Evolutionary conservation across 2,888 invertebrate species (phyloP), one percentile per base, ranked within the genome.

Genomic region (Orchesellides sinensis): DNA sequence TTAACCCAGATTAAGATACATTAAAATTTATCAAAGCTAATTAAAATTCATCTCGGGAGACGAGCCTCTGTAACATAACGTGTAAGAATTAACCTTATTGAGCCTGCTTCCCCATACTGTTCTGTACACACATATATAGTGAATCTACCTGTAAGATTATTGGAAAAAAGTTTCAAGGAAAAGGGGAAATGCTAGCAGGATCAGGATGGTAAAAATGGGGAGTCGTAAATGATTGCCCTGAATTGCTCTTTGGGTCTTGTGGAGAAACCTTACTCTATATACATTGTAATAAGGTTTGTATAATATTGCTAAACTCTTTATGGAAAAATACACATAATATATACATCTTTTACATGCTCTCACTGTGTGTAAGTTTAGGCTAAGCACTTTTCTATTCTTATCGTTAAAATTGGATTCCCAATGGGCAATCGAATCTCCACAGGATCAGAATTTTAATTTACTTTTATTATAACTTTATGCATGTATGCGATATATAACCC

Each of bases 371-470:
- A 49, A 5, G 12, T 68, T n/a, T 19, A 32, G 40, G 56, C 27
- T 70, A 56, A 56, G 40, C 29, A 40, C 27, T 72, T 59, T 45
- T 17, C 47, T 45, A 5, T 61, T 32, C 47, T 32, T 73, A 40
- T 21, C 23, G 25, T 32, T 32, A 27, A 35, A 14, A 35, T 29
- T 54, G 19, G 25, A 61, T 59, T 77, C 68, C 77, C 47, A 17
- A 47, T 77, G 47, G 77, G 59, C 68, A 27, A 68, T 77, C 59
- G 68, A 68, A 77, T 77, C 59, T 59, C 45, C 29, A 59, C 68
- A 56, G 68, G 68, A 77, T 77, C 68, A 68, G 68, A 77, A 77
- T 77, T 77, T 77, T 77, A 77, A 77, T 77, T 77, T 77, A 27
- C 68, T 68, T 23, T 68, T 69, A 52, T 35, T 69, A 21, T 23